A percentile compares a stretch with the other conserved stretches of the same genome.
Conservation (phyloP, 1,140 invertebrate species). For the Macrosteles quadrilineatus region DNA sequence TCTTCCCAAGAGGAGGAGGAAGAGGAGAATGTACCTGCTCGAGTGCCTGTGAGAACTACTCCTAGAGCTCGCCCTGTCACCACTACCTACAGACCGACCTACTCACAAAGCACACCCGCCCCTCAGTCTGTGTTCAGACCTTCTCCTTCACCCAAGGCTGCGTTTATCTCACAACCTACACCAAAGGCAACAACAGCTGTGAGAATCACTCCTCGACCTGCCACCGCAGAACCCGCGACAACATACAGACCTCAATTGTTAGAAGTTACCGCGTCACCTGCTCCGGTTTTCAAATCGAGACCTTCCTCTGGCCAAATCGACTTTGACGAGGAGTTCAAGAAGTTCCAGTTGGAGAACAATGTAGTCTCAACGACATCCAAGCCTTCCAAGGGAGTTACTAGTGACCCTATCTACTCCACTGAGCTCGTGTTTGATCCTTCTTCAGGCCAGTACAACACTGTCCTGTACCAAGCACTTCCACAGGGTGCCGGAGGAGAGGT, state of each 20-base stretch:
- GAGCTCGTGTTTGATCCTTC: slow-evolving; percentile 74
- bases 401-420: slow-evolving; percentile 66
- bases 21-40: slow-evolving; percentile 57
- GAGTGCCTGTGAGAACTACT: slow-evolving; percentile 53
- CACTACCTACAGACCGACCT: slow-evolving; percentile 46
- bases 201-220: slow-evolving; percentile 62
- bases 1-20: slow-evolving; percentile 54
- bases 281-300: slow-evolving; percentile 41
- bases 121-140: slow-evolving; percentile 50
- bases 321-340: slow-evolving; percentile 72
- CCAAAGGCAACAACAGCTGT: slow-evolving; percentile 45
- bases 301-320: slow-evolving; percentile 53
- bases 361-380: slow-evolving; percentile 47
- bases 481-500: slow-evolving; percentile 67
- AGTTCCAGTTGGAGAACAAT: slow-evolving; percentile 74
- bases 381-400: slow-evolving; percentile 42
- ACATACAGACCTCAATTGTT: slow-evolving; percentile 63
- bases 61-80: slow-evolving; percentile 55
- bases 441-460: slow-evolving; percentile 78
- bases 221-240: slow-evolving; percentile 57
- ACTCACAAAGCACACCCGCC: slow-evolving; percentile 47
- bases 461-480: slow-evolving; percentile 73
- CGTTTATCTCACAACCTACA: slow-evolving; percentile 32
- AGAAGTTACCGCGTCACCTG: slow-evolving; percentile 55
- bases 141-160: slow-evolving; percentile 54